phyloP scores from a whole-genome alignment of 2,113 vertebrate genomes.

The Felis catus region F.catus_Fca126_mat1.0 CM031428.1:29513001-29513500 shows the following conservation, averaged over 20 bases:
- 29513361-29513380: neutral
- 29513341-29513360: neutral
- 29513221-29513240: constrained; percentile 81
- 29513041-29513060: constrained; percentile 88
- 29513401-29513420: neutral
- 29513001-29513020: constrained; percentile 80
- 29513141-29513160: constrained; percentile 89
- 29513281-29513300: constrained; percentile 55
- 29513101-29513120: constrained; percentile 88
- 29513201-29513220: constrained; percentile 83
- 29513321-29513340: neutral
- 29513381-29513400: neutral
- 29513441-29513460: neutral
- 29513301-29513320: constrained; percentile 25
- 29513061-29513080: constrained; percentile 83
- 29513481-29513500: neutral
- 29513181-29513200: constrained; percentile 87
- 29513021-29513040: constrained; percentile 84
- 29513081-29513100: constrained; percentile 87
- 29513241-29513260: constrained; percentile 74
- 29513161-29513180: constrained; percentile 86
- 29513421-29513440: neutral
- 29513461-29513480: neutral
- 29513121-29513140: constrained; percentile 88
- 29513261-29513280: constrained; percentile 71